Base-by-base conservation (phyloP, 2,113 vertebrate genomes). In the Diphyllodes magnificus region DNA sequence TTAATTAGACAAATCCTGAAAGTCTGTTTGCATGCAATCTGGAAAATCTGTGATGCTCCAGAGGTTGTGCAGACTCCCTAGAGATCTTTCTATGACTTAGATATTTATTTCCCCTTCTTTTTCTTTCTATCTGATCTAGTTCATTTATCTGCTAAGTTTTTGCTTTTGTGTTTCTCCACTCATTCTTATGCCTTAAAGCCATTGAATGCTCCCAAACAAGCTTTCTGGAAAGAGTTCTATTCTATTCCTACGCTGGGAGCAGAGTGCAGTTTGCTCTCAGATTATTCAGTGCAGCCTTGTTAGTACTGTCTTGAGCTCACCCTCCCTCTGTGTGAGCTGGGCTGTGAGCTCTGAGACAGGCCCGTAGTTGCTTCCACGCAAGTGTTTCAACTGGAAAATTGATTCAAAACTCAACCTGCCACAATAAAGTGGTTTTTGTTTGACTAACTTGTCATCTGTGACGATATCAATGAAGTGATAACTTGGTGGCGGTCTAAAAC, bases 371-470 rank as follows among this genome's bases (percentile, higher is more conserved):
- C 45, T 76, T 87, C 89, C 54, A 42, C 57, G 51, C 33, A 85
- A 94, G 68, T 42, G 87, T 95, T 95, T 95, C 93, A 91, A 65
- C 78, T 95, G 95, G 89, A 91, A 97, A 92, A 91, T 85, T 91
- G 49, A 80, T 65, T 93, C 86, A 91, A 87, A 91, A 89, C 81
- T 84, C 93, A 79, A 82, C 78, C 44, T 82, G 20, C 27, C 45
- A 45, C 40, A 60, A 65, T 61, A 79, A 85, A 92, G 11, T 61
- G 63, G 49, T 33, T 69, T 94, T 90, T 82, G 53, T 72, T 76
- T 63, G 50, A 59, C 40, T 87, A 51, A 79, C 85, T 95, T 94
- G 50, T 66, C 59, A 73, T 87, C n/a, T 82, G 37, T 82, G 82
- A 71, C 0, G 0, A 24, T 85, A 81, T 37, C 60, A 68, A 22